phyloP scores from a whole-genome alignment of 2,113 vertebrate genomes.

The Hippocampus zosterae region DNA sequence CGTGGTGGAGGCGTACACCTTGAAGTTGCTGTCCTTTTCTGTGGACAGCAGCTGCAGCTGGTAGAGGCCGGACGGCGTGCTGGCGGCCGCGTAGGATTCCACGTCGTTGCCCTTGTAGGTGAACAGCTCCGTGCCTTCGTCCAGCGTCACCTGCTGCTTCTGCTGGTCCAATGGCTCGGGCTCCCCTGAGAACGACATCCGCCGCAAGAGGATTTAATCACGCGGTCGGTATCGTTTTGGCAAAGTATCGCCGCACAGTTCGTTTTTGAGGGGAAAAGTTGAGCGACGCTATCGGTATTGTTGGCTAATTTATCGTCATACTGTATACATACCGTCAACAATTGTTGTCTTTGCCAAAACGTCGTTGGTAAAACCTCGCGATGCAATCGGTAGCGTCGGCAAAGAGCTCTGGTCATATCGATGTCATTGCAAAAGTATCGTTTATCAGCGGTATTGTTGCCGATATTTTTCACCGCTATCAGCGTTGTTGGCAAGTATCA shows the following conservation, averaged over 20 bases:
- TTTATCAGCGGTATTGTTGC: no score
- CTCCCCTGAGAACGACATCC: constrained; percentile 74
- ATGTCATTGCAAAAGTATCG: no score
- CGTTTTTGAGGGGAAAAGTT: no score
- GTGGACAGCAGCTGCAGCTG: constrained; percentile 93
- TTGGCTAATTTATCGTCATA: not conserved
- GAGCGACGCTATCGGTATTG: no score
- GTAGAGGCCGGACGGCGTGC: constrained; percentile 89
- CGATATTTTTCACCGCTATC: no score
- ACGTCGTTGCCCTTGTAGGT: constrained; percentile 96
- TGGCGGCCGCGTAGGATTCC: constrained; percentile 86
- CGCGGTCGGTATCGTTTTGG: not conserved
- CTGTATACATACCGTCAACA: no score
- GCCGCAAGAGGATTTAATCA: not conserved
- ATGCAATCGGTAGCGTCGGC: no score
- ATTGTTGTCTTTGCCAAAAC: no score
- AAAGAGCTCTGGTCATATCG: no score
- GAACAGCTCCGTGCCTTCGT: constrained; percentile 84
- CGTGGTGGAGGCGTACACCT: constrained; percentile 91
- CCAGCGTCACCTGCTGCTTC: constrained; percentile 81
- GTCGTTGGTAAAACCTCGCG: no score
- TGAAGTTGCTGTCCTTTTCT: constrained; percentile 96
- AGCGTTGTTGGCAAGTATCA: no score
- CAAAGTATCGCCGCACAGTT: not conserved
- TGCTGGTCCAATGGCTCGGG: constrained; percentile 91